Evolutionary conservation across 2,888 invertebrate genomes (phyloP).

Genomic region (Xestia xanthographa): DNA sequence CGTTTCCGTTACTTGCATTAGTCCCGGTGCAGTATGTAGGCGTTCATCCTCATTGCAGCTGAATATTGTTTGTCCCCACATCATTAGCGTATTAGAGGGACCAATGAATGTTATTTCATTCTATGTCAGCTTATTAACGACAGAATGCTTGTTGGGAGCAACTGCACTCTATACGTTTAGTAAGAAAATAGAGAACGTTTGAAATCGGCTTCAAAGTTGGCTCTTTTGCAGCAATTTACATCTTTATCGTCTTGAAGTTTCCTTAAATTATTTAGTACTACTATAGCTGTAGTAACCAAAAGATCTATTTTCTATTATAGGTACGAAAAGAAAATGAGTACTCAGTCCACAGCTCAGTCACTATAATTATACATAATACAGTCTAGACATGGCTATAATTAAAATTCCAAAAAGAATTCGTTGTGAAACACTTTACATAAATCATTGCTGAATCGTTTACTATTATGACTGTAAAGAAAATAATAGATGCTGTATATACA

Average conservation of each 20-base stretch:
- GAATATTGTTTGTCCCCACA: slow-evolving; percentile 67
- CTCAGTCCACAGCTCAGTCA: no score
- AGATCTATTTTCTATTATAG: background rate
- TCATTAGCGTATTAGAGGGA: slow-evolving; percentile 59
- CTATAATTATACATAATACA: background rate
- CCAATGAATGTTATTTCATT: slow-evolving; percentile 49
- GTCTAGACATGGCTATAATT: slow-evolving; percentile 3
- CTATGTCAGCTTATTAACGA: slow-evolving; percentile 29
- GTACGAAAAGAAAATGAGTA: background rate
- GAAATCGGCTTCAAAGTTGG: no score
- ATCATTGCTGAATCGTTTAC: slow-evolving; percentile 3
- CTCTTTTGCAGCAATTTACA: background rate
- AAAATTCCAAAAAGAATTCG: background rate
- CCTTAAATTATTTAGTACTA: background rate
- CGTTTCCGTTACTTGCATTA: slow-evolving; percentile 74
- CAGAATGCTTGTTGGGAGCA: slow-evolving; percentile 1
- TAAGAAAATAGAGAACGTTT: background rate
- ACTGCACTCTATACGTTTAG: background rate
- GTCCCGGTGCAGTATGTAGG: slow-evolving; percentile 73
- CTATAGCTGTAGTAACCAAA: background rate
- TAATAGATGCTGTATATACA: background rate
- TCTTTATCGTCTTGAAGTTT: background rate
- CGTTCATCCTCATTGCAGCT: slow-evolving; percentile 84
- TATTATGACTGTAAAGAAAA: slow-evolving; percentile 1
- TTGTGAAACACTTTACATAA: background rate